These are phyloP conservation scores for Aradophagus sp. DNA, from an alignment of 1,140 invertebrate genomes.

Conservation along the genomic window DNA sequence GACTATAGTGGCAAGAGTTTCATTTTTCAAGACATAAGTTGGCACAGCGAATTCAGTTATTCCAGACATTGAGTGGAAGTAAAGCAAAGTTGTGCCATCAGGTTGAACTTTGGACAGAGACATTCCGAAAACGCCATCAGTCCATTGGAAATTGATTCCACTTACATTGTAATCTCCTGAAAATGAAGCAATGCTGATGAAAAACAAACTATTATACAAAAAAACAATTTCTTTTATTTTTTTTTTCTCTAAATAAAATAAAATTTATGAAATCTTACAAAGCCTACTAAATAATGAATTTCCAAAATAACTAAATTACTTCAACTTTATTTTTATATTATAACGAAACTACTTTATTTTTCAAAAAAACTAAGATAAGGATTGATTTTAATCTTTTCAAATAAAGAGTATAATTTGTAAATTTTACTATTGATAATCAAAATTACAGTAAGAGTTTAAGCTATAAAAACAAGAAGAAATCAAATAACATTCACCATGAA, in stretches of 20 bases:
- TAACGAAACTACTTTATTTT: no score
- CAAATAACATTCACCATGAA: slow-evolving; percentile 78
- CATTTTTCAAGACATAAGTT: slow-evolving; percentile 81
- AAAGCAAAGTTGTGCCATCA: slow-evolving; percentile 79
- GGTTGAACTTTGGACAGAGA: slow-evolving; percentile 78
- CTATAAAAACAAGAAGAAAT: no score
- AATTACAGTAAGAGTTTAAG: no score
- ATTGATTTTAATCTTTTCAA: no score
- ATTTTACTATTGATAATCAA: no score
- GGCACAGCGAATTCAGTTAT: slow-evolving; percentile 85
- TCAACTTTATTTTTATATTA: slow-evolving; percentile 3
- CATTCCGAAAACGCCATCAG: slow-evolving; percentile 83
- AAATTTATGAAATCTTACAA: no score
- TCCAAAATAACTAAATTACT: background rate
- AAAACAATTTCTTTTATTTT: no score
- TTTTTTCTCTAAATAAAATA: no score
- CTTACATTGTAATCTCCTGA: slow-evolving; percentile 80
- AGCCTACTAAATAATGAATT: background rate
- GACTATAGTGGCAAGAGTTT: slow-evolving; percentile 74
- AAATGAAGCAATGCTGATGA: background rate
- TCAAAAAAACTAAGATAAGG: no score
- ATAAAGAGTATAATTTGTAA: no score
- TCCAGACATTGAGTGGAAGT: slow-evolving; percentile 84
- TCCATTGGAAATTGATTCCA: slow-evolving; percentile 85
- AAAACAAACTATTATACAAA: no score